Percentiles rank a stretch among this genome's conserved stretches.
Evolutionary conservation across 2,888 invertebrate species (phyloP).

Genomic region (Blastobasis adustella): DNA sequence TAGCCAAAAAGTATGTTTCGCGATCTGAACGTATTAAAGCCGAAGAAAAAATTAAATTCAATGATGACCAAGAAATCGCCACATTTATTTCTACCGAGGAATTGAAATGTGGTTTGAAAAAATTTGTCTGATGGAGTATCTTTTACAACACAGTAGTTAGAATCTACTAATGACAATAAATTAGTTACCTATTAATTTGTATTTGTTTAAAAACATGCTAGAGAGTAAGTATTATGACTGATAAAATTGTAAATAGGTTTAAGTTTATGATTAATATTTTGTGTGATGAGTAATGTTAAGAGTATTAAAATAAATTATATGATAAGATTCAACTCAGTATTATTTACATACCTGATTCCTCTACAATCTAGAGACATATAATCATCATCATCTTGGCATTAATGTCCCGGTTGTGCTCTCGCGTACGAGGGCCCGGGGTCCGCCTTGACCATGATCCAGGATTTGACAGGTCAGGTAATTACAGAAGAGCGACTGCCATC

Average conservation of each 20-base stretch:
- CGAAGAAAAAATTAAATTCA: conserved; percentile 17
- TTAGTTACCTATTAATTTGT: not conserved
- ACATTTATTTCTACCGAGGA: conserved; percentile 19
- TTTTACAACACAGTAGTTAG: not conserved
- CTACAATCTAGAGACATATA: not conserved
- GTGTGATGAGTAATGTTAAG: not conserved
- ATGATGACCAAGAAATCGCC: conserved; percentile 16
- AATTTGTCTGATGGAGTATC: not conserved
- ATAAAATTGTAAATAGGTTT: not conserved
- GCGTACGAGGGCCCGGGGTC: no score
- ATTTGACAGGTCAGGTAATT: no score
- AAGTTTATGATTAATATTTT: not conserved
- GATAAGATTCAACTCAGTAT: not conserved
- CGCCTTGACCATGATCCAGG: no score
- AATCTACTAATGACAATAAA: not conserved
- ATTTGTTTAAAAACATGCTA: not conserved
- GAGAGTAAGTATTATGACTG: not conserved
- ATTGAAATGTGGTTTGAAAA: conserved; percentile 12
- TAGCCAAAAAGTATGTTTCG: conserved; percentile 11
- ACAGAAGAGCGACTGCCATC: no score
- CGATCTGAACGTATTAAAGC: conserved; percentile 20
- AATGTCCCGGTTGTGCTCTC: no score
- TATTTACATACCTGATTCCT: not conserved
- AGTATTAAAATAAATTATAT: not conserved
- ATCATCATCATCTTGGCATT: no score